Evolutionary conservation across 2,113 vertebrate species (phyloP).

Genomic region (Laterallus jamaicensis): DNA sequence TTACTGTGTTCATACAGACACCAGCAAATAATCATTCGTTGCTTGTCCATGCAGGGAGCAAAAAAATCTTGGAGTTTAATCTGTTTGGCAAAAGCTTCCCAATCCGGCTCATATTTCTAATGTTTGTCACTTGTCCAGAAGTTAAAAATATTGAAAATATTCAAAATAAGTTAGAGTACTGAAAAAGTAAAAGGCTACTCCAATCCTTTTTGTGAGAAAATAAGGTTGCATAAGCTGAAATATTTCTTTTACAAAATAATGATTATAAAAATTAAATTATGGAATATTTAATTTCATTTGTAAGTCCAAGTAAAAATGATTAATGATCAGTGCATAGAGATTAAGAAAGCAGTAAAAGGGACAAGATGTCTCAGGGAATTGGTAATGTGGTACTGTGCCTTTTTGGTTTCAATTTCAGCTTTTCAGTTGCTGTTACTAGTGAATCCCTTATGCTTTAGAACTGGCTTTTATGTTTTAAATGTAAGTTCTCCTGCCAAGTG

Average conservation of each 20-base stretch:
- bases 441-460: slow-evolving; percentile 49
- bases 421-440: slow-evolving; percentile 45
- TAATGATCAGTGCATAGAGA: background rate
- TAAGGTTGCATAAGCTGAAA: background rate
- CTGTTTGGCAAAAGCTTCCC: background rate
- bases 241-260: background rate
- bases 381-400: background rate
- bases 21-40: background rate
- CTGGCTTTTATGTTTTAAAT: slow-evolving; percentile 50
- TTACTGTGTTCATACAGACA: background rate
- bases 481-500: slow-evolving; percentile 61
- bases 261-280: background rate
- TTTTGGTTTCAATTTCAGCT: slow-evolving; percentile 59
- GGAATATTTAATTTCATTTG: background rate
- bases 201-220: background rate
- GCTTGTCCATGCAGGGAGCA: background rate
- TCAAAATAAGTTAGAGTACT: background rate
- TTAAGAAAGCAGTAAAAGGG: background rate
- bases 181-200: background rate
- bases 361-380: slow-evolving; percentile 19
- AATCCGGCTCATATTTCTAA: slow-evolving; percentile 28
- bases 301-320: background rate
- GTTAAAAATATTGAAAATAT: slow-evolving; percentile 44
- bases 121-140: slow-evolving; percentile 35
- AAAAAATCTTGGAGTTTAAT: slow-evolving; percentile 3